Conservation (phyloP, 2,797 vertebrate species). For the Cyclopterus lumpus region DNA sequence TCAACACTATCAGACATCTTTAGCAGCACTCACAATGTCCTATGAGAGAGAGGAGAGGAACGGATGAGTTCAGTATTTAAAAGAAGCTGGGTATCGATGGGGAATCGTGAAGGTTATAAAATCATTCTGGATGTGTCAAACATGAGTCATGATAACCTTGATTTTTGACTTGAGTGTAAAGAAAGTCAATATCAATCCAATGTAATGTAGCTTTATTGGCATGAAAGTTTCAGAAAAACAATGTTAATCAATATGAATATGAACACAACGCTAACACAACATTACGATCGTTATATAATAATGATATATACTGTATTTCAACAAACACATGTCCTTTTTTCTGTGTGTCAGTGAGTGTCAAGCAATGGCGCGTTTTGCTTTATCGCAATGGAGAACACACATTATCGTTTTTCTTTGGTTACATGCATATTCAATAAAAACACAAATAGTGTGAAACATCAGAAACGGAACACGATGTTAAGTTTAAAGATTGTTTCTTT, state of each 20-base stretch:
- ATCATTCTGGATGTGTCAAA: not conserved
- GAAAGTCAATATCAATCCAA: not conserved
- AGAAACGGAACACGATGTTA: not conserved
- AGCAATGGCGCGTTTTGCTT: too few species aligned
- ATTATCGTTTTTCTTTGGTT: not conserved
- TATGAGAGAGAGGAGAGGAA: slow-evolving; percentile 56
- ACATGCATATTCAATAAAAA: not conserved
- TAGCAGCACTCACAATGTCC: slow-evolving; percentile 92
- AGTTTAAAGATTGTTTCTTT: not conserved
- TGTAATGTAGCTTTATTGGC: too few species aligned
- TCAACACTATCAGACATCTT: slow-evolving; percentile 99
- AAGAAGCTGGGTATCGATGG: not conserved
- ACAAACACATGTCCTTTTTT: too few species aligned
- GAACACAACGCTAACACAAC: too few species aligned
- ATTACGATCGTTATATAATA: too few species aligned
- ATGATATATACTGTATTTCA: too few species aligned
- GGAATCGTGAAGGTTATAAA: not conserved
- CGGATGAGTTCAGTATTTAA: slow-evolving; percentile 8
- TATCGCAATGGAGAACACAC: not conserved
- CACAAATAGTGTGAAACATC: not conserved
- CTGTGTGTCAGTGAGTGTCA: too few species aligned
- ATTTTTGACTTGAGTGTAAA: not conserved
- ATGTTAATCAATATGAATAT: not conserved
- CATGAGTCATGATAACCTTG: not conserved
- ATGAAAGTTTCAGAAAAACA: not conserved